A percentile compares a stretch with the other conserved stretches of the same genome.
phyloP scores from a whole-genome alignment of 2,888 invertebrate genomes.

The Lasioglossum oenotherae region DNA sequence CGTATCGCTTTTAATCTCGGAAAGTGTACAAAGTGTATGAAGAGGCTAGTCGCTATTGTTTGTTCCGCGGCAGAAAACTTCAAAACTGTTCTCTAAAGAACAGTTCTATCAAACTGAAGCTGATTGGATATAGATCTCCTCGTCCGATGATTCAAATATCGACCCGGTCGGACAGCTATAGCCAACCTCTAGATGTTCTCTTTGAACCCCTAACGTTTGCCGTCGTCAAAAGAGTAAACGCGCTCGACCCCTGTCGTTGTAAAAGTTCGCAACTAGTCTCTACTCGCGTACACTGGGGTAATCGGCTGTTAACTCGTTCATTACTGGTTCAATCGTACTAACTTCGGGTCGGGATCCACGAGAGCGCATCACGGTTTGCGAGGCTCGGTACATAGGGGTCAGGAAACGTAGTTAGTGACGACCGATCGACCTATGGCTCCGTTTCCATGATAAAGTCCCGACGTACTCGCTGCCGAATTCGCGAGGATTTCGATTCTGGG shows the following conservation, averaged over 20 bases:
- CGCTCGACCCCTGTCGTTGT: neutral
- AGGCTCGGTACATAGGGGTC: slow-evolving; percentile 46
- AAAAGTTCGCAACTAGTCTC: slow-evolving; percentile 6
- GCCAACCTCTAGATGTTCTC: neutral
- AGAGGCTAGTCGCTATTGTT: neutral
- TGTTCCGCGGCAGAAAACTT: neutral
- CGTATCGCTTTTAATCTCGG: neutral
- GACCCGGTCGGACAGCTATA: neutral
- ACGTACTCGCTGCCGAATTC: slow-evolving; percentile 55
- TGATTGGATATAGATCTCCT: neutral
- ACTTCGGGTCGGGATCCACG: slow-evolving; percentile 32
- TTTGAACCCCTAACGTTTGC: neutral
- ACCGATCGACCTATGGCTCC: slow-evolving; percentile 49
- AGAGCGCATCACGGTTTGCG: slow-evolving; percentile 40
- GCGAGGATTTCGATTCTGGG: slow-evolving; percentile 30
- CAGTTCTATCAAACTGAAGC: neutral
- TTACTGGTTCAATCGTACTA: slow-evolving; percentile 31
- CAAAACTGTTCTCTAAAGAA: neutral
- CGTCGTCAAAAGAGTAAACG: neutral
- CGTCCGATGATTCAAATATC: neutral
- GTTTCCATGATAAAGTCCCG: slow-evolving; percentile 61
- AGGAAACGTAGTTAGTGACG: slow-evolving; percentile 53
- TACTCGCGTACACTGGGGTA: slow-evolving; percentile 30
- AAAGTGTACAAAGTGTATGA: neutral
- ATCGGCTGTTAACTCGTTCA: slow-evolving; percentile 47